A percentile compares a stretch with the other conserved stretches of the same genome.
Conservation (phyloP, 92 coral and sea anemone species). For the Paramuricea clavata region DNA sequence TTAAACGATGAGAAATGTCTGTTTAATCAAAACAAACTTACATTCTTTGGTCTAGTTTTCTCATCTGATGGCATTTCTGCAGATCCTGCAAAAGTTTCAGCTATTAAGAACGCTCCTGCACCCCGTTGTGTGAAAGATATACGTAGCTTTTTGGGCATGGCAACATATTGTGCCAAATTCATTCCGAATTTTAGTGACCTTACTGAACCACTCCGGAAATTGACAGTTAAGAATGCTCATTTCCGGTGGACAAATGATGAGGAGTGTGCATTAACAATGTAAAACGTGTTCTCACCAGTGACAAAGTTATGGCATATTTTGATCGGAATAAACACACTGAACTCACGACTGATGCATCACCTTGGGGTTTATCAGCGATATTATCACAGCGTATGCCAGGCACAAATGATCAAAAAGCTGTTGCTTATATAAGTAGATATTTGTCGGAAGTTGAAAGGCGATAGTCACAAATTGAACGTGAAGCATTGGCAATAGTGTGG, state of each 20-base stretch:
- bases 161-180: constrained; percentile 32
- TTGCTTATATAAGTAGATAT: constrained; percentile 16
- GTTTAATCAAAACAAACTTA: background rate
- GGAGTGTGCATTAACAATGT: background rate
- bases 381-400: constrained; percentile 12
- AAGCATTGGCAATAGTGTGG: constrained; percentile 38
- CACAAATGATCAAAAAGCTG: background rate
- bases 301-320: constrained; percentile 25
- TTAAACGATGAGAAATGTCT: constrained; percentile 19
- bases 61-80: constrained; percentile 20
- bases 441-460: constrained; percentile 29
- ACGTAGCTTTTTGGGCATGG: constrained; percentile 32
- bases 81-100: constrained; percentile 19
- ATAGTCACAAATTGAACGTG: constrained; percentile 34
- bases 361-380: constrained; percentile 15
- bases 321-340: constrained; percentile 28
- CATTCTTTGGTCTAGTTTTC: constrained; percentile 28
- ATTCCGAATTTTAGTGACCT: constrained; percentile 13
- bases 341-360: constrained; percentile 22
- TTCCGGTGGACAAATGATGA: constrained; percentile 5
- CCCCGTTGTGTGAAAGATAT: constrained; percentile 7
- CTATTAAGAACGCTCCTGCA: constrained; percentile 7
- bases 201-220: constrained; percentile 20
- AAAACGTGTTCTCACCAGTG: constrained; percentile 10
- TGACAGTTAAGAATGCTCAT: constrained; percentile 20